Evolutionary conservation across 1,140 invertebrate species (phyloP).

Genomic region (Lepidostoma basale): DNA sequence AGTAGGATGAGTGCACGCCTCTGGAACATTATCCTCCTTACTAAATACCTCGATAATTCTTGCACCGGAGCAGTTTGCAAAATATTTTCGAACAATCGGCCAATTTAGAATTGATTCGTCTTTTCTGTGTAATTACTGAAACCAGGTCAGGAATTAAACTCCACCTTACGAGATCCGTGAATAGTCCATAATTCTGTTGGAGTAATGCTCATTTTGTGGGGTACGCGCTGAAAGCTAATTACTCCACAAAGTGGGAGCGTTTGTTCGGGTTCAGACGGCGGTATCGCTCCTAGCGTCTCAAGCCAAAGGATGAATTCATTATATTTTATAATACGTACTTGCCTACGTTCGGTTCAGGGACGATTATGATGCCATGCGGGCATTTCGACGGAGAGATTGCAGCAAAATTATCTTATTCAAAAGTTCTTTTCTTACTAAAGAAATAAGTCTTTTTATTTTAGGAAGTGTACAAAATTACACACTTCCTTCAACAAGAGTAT

Average conservation of each 20-base stretch:
- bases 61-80: not conserved
- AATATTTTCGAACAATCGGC: slow-evolving; percentile 10
- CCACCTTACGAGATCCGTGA: slow-evolving; percentile 40
- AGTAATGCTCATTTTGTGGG: slow-evolving; percentile 43
- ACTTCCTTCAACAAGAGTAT: no score
- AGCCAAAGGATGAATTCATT: slow-evolving; percentile 21
- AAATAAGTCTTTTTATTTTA: no score
- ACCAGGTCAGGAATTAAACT: slow-evolving; percentile 34
- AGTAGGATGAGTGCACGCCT: no score
- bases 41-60: no score
- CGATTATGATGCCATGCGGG: no score
- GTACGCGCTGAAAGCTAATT: slow-evolving; percentile 43
- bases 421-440: no score
- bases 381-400: no score
- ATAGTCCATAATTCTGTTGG: slow-evolving; percentile 39
- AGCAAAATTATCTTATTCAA: no score
- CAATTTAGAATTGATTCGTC: slow-evolving; percentile 29
- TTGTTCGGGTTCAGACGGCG: slow-evolving; percentile 23
- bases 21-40: no score
- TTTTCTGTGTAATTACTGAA: slow-evolving; percentile 34
- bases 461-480: no score
- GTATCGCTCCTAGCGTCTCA: not conserved
- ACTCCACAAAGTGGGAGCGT: slow-evolving; percentile 33
- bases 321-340: no score
- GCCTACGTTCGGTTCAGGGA: no score